Evolutionary conservation across 2,888 invertebrate genomes (phyloP).

Genomic region (Venustoraphidia nigricollis): DNA sequence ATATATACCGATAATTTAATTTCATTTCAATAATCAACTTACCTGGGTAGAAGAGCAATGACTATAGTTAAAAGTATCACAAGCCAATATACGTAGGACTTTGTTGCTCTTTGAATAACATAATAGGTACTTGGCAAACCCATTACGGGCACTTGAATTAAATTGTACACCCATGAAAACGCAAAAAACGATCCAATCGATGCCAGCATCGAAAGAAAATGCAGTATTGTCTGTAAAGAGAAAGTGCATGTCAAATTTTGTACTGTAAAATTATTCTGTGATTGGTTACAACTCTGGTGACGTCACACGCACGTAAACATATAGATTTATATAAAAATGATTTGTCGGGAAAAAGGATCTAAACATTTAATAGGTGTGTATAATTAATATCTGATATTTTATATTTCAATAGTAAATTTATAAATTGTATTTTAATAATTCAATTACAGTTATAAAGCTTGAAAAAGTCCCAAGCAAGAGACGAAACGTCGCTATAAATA

Average conservation of each 20-base stretch:
- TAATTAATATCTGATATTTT: too few species aligned
- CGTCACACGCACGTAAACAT: too few species aligned
- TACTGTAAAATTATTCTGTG: not conserved
- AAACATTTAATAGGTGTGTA: too few species aligned
- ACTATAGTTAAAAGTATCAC: conserved; percentile 61
- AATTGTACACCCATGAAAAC: conserved; percentile 74
- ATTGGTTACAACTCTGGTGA: too few species aligned
- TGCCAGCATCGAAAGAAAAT: conserved; percentile 56
- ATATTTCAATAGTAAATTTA: too few species aligned
- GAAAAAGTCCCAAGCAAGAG: too few species aligned
- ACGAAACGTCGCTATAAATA: too few species aligned
- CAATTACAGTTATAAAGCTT: too few species aligned
- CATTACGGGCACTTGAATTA: conserved; percentile 64
- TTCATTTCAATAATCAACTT: conserved; percentile 13
- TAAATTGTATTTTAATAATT: too few species aligned
- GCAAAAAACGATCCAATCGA: conserved; percentile 71
- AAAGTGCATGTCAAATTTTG: conserved; percentile 6
- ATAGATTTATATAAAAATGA: too few species aligned
- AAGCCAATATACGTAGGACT: conserved; percentile 66
- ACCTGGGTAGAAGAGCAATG: conserved; percentile 72
- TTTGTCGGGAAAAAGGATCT: too few species aligned
- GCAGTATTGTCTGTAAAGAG: conserved; percentile 65
- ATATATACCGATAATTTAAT: too few species aligned
- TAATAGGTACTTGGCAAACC: conserved; percentile 76
- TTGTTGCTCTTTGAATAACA: conserved; percentile 67